A percentile compares a stretch with the other conserved stretches of the same genome.
phyloP scores from a whole-genome alignment of 1,140 invertebrate genomes.

The Harpegnathos saltator region DNA sequence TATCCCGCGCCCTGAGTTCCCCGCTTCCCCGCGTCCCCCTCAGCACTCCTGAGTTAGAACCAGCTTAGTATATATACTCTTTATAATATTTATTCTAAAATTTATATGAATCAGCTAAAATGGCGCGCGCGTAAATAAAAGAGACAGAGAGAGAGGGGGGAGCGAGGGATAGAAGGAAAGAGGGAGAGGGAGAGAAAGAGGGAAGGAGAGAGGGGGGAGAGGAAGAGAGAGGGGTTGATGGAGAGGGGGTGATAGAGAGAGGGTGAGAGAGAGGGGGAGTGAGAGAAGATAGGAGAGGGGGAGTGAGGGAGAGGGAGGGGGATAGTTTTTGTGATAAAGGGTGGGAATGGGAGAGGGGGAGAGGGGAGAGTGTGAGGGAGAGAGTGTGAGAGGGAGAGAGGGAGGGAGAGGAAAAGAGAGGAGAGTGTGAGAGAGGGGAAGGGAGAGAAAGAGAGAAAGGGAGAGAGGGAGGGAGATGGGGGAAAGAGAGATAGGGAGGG shows the following conservation, averaged over 20 bases:
- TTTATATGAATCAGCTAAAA: background rate
- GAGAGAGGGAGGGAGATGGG: constrained; percentile 46
- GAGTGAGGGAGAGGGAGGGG: constrained; percentile 57
- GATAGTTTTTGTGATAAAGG: constrained; percentile 64
- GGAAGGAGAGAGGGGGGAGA: constrained; percentile 1
- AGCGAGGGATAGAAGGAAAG: too few species aligned
- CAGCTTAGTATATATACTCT: background rate
- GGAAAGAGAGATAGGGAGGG: constrained; percentile 65
- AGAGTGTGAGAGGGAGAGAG: too few species aligned
- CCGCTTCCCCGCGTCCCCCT: background rate
- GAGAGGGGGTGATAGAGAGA: constrained; percentile 42
- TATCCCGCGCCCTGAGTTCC: background rate
- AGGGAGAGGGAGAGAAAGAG: constrained; percentile 21
- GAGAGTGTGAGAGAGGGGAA: too few species aligned
- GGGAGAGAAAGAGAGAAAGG: constrained; percentile 48
- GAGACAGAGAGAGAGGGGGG: background rate
- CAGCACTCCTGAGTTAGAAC: background rate
- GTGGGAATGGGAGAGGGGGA: constrained; percentile 17
- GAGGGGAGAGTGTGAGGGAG: too few species aligned
- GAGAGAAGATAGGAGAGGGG: constrained; percentile 27
- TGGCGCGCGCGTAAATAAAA: background rate
- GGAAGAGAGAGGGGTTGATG: constrained; percentile 14
- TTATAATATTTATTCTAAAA: background rate
- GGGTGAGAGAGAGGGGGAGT: constrained; percentile 33
- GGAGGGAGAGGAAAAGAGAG: too few species aligned